Evolutionary conservation across 2,888 invertebrate species (phyloP), one percentile per base, ranked within the genome.

Genomic region (Ectemnius continuus): DNA sequence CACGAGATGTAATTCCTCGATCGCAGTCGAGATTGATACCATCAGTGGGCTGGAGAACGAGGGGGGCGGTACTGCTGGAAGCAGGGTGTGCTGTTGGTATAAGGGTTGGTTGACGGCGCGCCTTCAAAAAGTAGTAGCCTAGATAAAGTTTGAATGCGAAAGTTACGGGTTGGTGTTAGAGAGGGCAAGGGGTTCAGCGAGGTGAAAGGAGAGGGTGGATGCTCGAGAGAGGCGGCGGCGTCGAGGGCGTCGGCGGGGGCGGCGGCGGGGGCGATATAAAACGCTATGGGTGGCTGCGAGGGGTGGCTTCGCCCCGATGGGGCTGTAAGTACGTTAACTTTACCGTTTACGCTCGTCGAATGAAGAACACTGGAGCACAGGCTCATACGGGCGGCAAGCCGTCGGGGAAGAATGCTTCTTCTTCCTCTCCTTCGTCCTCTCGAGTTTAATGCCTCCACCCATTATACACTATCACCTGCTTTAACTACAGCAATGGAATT

Each of bases 101-200:
- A 36, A 36, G 66, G 67, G 59, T 60, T 67, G 76, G 71, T 78
- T 80, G 81, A 77, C 67, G 72, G 70, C 67, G 61, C 52, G 61
- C 52, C 66, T 65, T 80, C 74, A 67, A 72, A 83, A 80, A 78
- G 69, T 61, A 78, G 69, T 61, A 71, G 73, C 71, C 67, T 73
- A 60, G 79, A 73, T 76, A 82, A 84, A 83, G 78, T 83, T 84
- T 75, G 75, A 79, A 83, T 75, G 81, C 66, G 75, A 76, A 84
- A 84, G 81, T 82, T 83, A 75, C 64, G 63, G 63, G 59, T 28
- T 64, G 67, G 59, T 71, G 71, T 78, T 62, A 65, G 66, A 48
- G 66, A 48, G 65, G 46, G 62, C 52, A 45, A 36, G 61, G 70
- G 58, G 52, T 57, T 58, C 20, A 64, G 60, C 23, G 23, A 23